These are phyloP conservation scores for Cyanoderma ruficeps DNA, from an alignment of 2,113 vertebrate genomes.

Conservation along the genomic window DNA sequence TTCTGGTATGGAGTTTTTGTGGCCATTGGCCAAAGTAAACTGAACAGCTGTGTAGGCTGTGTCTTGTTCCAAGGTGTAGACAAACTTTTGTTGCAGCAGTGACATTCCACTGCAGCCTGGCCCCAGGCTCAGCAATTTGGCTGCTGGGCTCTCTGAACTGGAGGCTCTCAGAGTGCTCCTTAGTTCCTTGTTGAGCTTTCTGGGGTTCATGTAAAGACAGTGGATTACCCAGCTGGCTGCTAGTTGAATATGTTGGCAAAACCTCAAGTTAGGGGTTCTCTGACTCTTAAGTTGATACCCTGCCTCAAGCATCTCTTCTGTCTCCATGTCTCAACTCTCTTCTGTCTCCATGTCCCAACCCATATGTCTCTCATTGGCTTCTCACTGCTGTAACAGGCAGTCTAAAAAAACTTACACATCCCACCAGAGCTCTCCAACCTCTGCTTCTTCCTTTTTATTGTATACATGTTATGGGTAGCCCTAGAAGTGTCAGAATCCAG, in stretches of 20 bases:
- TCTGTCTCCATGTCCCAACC: neutral
- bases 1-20: slow-evolving; percentile 32
- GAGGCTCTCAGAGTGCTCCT: neutral
- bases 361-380: neutral
- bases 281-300: neutral
- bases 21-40: slow-evolving; percentile 35
- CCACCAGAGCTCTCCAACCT: neutral
- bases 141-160: neutral
- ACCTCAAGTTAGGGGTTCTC: neutral
- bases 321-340: neutral
- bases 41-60: slow-evolving; percentile 30
- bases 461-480: neutral
- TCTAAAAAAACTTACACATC: neutral
- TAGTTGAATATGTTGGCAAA: neutral
- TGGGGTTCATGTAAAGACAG: neutral
- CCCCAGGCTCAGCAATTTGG: neutral
- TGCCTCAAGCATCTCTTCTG: neutral
- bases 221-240: neutral
- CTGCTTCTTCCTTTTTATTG: neutral
- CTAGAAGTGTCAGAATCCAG: neutral
- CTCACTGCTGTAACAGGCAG: neutral
- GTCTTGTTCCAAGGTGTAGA: slow-evolving; percentile 41
- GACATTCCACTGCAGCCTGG: neutral
- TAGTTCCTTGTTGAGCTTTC: neutral
- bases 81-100: slow-evolving; percentile 27